Conservation (phyloP, 2,113 vertebrate species). For the Phainopepla nitens region DNA sequence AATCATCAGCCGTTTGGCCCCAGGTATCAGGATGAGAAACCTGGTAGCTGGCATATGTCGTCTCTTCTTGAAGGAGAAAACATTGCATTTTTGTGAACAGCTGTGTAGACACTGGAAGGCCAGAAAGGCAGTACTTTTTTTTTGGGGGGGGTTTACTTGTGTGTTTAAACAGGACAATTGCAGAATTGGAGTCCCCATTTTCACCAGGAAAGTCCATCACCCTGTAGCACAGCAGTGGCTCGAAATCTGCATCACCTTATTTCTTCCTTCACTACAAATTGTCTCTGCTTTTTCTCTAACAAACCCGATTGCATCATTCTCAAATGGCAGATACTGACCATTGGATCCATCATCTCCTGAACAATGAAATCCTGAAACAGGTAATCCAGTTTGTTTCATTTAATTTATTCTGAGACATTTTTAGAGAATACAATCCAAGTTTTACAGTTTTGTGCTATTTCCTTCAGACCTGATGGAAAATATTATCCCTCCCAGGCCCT, state of each 20-base stretch:
- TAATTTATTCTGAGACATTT: background rate
- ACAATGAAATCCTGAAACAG: background rate
- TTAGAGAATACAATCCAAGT: background rate
- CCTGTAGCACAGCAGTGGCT: fast-evolving
- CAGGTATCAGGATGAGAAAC: background rate
- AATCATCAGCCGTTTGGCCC: background rate
- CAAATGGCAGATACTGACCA: background rate
- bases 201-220: background rate
- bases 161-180: background rate
- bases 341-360: background rate
- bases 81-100: background rate
- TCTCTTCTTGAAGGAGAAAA: background rate
- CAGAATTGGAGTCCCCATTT: background rate
- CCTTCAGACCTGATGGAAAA: background rate
- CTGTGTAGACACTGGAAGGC: background rate
- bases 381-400: background rate
- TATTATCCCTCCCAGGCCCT: background rate
- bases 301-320: background rate
- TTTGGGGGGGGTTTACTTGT: background rate
- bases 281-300: background rate
- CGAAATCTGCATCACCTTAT: background rate
- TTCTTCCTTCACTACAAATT: background rate
- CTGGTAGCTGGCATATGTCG: background rate
- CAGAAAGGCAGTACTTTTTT: background rate
- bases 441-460: background rate